These are phyloP conservation scores for Galagoides demidoff DNA, from an alignment of 2,797 vertebrate genomes.

Conservation along the genomic window DNA sequence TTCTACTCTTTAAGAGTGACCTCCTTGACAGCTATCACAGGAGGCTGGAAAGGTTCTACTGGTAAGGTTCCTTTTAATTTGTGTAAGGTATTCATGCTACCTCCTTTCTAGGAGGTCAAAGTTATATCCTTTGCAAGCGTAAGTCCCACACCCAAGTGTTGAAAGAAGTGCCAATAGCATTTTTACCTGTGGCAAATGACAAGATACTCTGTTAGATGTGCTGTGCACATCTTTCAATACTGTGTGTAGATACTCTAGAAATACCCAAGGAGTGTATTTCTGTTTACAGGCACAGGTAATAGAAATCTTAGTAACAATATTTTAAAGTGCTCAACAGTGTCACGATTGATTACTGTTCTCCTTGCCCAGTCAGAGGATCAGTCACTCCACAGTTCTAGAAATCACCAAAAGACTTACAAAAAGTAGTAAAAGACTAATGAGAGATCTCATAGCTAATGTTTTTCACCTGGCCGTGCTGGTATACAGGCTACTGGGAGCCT, in stretches of 20 bases:
- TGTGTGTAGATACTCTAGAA: neutral
- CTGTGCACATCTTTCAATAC: neutral
- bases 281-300: conserved; percentile 12
- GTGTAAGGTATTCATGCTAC: neutral
- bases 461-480: conserved; percentile 94
- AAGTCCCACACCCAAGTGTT: neutral
- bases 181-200: neutral
- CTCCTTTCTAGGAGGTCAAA: neutral
- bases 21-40: conserved; percentile 87
- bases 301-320: neutral
- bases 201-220: neutral
- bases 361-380: neutral
- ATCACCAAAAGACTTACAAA: conserved; percentile 30
- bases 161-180: neutral
- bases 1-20: conserved; percentile 90
- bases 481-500: conserved; percentile 95
- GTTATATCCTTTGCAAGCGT: neutral
- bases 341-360: neutral
- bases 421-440: neutral
- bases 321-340: conserved; percentile 13
- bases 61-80: conserved; percentile 75
- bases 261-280: neutral
- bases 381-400: neutral
- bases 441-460: neutral
- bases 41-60: conserved; percentile 89